Conservation (phyloP, 2,888 invertebrate genomes). For the Chesias legatella region DNA sequence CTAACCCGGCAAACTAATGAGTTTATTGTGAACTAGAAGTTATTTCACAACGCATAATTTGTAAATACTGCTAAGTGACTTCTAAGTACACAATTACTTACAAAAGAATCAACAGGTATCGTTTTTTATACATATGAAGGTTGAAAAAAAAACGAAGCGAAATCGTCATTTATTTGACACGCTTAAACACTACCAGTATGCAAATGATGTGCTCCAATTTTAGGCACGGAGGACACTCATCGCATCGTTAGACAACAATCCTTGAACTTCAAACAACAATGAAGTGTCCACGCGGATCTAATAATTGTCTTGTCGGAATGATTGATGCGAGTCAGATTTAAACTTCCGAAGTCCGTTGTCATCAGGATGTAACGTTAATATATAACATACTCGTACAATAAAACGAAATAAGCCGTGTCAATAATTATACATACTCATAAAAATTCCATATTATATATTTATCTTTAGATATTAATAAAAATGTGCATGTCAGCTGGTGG, state of each 20-base stretch:
- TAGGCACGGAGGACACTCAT: constrained; percentile 16
- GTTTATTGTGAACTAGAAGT: no score
- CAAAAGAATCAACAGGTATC: no score
- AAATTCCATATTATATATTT: no score
- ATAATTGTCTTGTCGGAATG: constrained; percentile 21
- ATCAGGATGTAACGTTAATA: constrained; percentile 30
- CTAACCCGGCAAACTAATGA: no score
- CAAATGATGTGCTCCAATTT: constrained; percentile 16
- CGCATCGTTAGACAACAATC: constrained; percentile 25
- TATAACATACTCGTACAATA: no score
- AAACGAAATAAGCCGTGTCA: no score
- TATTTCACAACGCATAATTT: no score
- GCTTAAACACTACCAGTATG: constrained; percentile 3
- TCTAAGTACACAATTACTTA: no score
- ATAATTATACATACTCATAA: no score
- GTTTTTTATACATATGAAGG: not conserved
- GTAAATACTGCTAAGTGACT: no score
- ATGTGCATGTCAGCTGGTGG: no score
- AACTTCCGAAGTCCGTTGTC: constrained; percentile 13
- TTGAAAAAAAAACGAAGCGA: not conserved
- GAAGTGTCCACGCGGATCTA: constrained; percentile 25
- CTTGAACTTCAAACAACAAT: constrained; percentile 42
- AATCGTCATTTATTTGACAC: constrained; percentile 3
- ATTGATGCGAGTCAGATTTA: constrained; percentile 16
- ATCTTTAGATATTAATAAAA: no score